Evolutionary conservation across 2,888 invertebrate genomes (phyloP).

Genomic region (Drosophila algonquin): DNA sequence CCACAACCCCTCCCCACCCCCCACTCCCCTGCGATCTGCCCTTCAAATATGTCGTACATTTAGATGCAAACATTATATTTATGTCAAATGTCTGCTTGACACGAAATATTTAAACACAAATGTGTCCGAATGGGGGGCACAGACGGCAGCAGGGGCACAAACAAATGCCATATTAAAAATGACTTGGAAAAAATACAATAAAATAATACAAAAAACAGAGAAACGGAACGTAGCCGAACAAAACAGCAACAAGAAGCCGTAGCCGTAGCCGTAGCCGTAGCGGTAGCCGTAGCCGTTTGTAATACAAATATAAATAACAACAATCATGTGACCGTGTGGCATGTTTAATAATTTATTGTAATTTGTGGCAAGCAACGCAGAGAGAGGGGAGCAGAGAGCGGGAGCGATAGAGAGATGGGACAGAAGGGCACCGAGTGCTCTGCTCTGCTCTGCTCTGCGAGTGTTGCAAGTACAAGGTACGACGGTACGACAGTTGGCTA

Average conservation of each 20-base stretch:
- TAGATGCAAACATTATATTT: slow-evolving; percentile 82
- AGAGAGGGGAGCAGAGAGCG: not conserved
- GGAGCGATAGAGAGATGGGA: not conserved
- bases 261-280: not conserved
- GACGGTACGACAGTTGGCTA: not conserved
- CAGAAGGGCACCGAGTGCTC: not conserved
- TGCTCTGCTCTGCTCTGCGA: slow-evolving; percentile 1
- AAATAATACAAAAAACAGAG: slow-evolving; percentile 12
- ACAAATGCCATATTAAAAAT: slow-evolving; percentile 65
- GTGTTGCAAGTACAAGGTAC: slow-evolving; percentile 4
- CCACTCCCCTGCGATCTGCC: not conserved
- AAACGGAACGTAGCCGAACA: slow-evolving; percentile 23
- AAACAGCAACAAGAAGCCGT: slow-evolving; percentile 3
- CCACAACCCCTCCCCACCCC: not conserved
- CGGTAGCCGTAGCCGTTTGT: not conserved
- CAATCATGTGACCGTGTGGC: slow-evolving; percentile 57
- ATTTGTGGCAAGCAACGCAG: slow-evolving; percentile 60
- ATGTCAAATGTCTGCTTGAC: slow-evolving; percentile 82
- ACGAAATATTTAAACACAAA: slow-evolving; percentile 80
- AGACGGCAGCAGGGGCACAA: slow-evolving; percentile 21
- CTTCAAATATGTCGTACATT: slow-evolving; percentile 61
- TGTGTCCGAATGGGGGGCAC: slow-evolving; percentile 41
- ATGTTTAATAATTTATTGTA: slow-evolving; percentile 69
- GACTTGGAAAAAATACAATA: slow-evolving; percentile 41
- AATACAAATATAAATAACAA: slow-evolving; percentile 63